These are phyloP conservation scores for Semnopithecus entellus DNA, from an alignment of 2,113 vertebrate species.

Conservation along the genomic window DNA sequence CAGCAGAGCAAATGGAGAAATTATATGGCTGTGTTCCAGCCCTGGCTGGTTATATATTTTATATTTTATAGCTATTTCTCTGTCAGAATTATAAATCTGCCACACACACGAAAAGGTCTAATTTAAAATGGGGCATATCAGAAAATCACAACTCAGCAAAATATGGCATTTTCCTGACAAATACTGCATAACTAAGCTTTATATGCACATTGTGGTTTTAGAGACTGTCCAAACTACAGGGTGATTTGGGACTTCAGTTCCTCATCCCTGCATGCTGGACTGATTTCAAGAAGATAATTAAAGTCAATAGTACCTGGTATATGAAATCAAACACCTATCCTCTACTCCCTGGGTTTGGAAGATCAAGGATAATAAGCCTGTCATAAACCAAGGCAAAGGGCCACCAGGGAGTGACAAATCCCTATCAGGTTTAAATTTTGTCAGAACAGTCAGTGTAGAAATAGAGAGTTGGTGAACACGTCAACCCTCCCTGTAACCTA, in stretches of 20 bases:
- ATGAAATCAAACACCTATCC: conserved; percentile 50
- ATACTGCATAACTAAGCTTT: background rate
- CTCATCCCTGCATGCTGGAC: background rate
- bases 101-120: background rate
- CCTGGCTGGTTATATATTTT: background rate
- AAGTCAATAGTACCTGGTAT: conserved; percentile 41
- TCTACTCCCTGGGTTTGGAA: conserved; percentile 6
- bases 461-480: background rate
- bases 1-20: conserved; percentile 26
- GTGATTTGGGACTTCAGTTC: background rate
- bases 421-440: conserved; percentile 27
- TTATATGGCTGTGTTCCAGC: background rate
- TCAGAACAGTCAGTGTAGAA: background rate
- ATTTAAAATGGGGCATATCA: conserved; percentile 47
- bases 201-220: background rate
- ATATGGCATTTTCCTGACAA: conserved; percentile 24
- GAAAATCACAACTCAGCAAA: conserved; percentile 54
- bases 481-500: background rate
- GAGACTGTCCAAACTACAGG: background rate
- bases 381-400: conserved; percentile 59
- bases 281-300: conserved; percentile 57
- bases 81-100: conserved; percentile 33
- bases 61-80: conserved; percentile 42
- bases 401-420: conserved; percentile 35
- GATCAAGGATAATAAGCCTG: conserved; percentile 63